phyloP scores from a whole-genome alignment of 2,888 invertebrate genomes.

The Caenorhabditis auriculariae region DNA sequence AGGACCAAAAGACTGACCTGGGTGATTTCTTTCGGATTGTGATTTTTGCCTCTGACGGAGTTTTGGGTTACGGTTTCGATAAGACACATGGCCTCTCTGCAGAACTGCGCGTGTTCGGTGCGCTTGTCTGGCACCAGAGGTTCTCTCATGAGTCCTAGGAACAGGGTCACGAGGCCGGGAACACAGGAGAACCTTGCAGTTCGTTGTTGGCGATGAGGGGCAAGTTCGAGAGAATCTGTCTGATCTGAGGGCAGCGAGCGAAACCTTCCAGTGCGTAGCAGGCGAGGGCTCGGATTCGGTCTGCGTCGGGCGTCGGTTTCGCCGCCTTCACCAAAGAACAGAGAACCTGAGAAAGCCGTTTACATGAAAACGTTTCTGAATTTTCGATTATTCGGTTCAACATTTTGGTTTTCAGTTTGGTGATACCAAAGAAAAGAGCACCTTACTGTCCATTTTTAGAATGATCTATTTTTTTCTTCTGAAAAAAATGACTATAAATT shows the following conservation, averaged over 20 bases:
- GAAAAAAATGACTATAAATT: too few species aligned
- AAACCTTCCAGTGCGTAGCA: conserved; percentile 86
- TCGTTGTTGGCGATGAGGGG: conserved; percentile 90
- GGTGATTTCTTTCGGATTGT: conserved; percentile 9
- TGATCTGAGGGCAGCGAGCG: conserved; percentile 84
- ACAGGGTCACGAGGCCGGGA: neutral
- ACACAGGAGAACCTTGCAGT: conserved; percentile 74
- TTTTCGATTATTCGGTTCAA: neutral
- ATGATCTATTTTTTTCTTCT: too few species aligned
- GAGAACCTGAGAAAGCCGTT: conserved; percentile 75
- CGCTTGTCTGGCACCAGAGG: conserved; percentile 94
- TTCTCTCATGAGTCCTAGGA: conserved; percentile 84
- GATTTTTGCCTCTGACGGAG: conserved; percentile 22
- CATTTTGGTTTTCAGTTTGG: too few species aligned
- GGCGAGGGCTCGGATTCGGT: conserved; percentile 87
- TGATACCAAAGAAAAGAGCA: too few species aligned
- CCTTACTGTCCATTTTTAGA: too few species aligned
- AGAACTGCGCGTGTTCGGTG: conserved; percentile 90
- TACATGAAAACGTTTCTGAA: neutral
- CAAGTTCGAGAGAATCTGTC: conserved; percentile 91
- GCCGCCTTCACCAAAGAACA: conserved; percentile 85
- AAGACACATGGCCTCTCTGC: conserved; percentile 86
- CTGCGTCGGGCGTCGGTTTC: conserved; percentile 93
- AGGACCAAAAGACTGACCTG: conserved; percentile 1
- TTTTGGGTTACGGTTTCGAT: conserved; percentile 71